Base-by-base conservation (phyloP, 2,113 vertebrate species). In the Sisor rabdophorus region DNA sequence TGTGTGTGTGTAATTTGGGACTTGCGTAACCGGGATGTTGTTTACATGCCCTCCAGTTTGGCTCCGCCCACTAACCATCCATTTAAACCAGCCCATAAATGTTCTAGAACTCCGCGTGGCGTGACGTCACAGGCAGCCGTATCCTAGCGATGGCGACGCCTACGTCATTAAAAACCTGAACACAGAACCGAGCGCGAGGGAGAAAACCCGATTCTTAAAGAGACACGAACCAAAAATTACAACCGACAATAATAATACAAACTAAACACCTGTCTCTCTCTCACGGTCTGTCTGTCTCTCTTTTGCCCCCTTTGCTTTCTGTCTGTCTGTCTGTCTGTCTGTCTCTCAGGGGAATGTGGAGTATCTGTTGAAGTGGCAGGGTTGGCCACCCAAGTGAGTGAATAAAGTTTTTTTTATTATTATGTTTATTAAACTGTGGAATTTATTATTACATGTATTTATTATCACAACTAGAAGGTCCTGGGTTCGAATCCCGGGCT, bases 311-410 rank as follows among this genome's bases (percentile, higher is more conserved):
- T n/a, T n/a, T n/a, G n/a, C n/a, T 44, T 11, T 44, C 32, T 24
- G 30, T 63, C 30, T 40, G 30, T 44, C 32, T 22, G 28, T 22
- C 19, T 22, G 32, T 22, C 11, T 22, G 20, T 77, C 55, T 85
- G 26, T 83, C 72, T 84, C 8, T 59, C 86, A 98, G 97, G 97
- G 97, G 81, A 95, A 96, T 87, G 96, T 99, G 87, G 96, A 99
- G 80, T 99, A 99, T 82, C 91, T 99, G 73, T 93, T 99, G 86
- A 99, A 99, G 86, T 99, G 97, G 97, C 97, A 98, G 87, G 97
- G 97, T 92, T 99, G 97, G 97, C 90, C 97, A 26, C 95, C 93
- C 78, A 98, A 99, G 97, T 99, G 95, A 98, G 97, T 91, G 4
- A 1, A 48, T 26, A 13, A 44, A 44, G 40, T 44, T 44, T 36